A percentile compares a stretch with the other conserved stretches of the same genome.
Conservation (phyloP, 2,888 invertebrate genomes). For the Amphiduros pacificus region DNA sequence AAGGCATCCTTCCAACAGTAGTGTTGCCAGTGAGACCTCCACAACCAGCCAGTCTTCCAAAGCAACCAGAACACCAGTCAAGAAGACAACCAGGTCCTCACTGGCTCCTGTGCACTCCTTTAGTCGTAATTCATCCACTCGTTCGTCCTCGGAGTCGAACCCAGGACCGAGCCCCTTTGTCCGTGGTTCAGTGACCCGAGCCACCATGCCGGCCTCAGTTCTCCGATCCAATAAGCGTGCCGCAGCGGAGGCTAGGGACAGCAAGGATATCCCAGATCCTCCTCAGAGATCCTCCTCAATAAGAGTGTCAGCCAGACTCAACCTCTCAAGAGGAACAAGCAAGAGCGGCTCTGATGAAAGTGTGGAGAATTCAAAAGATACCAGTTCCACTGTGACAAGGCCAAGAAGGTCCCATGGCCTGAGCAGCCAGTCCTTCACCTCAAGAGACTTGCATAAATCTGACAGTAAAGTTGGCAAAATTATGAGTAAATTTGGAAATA, state of each 20-base stretch:
- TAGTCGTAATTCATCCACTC: background rate
- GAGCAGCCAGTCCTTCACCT: background rate
- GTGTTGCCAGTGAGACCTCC: constrained; percentile 22
- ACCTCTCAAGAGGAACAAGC: background rate
- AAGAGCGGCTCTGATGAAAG: background rate
- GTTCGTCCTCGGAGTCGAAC: constrained; percentile 1
- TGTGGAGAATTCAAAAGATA: background rate
- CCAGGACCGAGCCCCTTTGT: constrained; percentile 22
- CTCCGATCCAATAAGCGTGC: constrained; percentile 22
- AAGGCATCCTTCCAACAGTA: constrained; percentile 23
- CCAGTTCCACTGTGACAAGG: background rate
- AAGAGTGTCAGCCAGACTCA: constrained; percentile 11
- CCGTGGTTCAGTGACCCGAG: constrained; percentile 23
- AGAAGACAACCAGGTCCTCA: constrained; percentile 2
- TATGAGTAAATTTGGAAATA: background rate
- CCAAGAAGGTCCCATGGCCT: background rate
- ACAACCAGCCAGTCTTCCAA: constrained; percentile 11
- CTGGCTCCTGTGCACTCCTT: background rate
- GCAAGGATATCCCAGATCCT: constrained; percentile 24
- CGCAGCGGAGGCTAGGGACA: constrained; percentile 21
- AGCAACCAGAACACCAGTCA: constrained; percentile 11
- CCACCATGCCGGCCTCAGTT: constrained; percentile 34
- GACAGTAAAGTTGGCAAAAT: background rate
- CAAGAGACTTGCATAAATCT: background rate
- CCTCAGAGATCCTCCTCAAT: constrained; percentile 32